These are phyloP conservation scores for Ceyx cyanopectus DNA, from an alignment of 2,113 vertebrate genomes.

Conservation along the genomic window DNA sequence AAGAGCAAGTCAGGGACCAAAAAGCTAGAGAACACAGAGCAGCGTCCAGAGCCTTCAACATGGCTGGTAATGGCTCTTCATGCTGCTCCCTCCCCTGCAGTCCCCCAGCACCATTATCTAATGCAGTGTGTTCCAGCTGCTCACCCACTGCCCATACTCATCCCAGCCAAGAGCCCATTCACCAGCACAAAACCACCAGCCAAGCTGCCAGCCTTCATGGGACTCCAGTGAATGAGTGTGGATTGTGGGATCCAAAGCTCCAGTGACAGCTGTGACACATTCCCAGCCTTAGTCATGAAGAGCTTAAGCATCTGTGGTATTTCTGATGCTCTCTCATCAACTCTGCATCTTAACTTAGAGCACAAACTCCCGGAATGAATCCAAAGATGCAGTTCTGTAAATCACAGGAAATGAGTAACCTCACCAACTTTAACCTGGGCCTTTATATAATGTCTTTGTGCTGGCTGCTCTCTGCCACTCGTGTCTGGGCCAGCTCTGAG, in stretches of 20 bases:
- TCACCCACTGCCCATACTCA: background rate
- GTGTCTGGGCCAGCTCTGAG: constrained; percentile 4
- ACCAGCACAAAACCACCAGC: constrained; percentile 35
- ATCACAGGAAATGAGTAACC: constrained; percentile 74
- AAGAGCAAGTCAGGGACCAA: background rate
- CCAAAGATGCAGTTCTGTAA: constrained; percentile 38
- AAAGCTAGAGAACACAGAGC: background rate
- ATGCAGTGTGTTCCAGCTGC: constrained; percentile 2
- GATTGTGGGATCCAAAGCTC: constrained; percentile 3
- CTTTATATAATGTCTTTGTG: constrained; percentile 35
- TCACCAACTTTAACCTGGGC: constrained; percentile 47
- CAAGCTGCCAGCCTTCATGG: background rate
- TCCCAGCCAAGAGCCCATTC: background rate
- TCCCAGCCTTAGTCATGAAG: constrained; percentile 54
- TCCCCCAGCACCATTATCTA: background rate
- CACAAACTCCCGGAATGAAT: constrained; percentile 37
- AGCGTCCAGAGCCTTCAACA: background rate
- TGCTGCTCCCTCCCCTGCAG: background rate
- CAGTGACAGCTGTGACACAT: constrained; percentile 61
- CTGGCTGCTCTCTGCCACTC: background rate
- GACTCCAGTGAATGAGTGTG: background rate
- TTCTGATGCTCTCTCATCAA: constrained; percentile 46
- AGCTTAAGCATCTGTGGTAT: constrained; percentile 39
- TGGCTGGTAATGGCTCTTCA: background rate
- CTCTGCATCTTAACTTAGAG: constrained; percentile 29